These are phyloP conservation scores for Orthosia gracilis DNA, from an alignment of 2,888 invertebrate genomes.

Conservation along the genomic window DNA sequence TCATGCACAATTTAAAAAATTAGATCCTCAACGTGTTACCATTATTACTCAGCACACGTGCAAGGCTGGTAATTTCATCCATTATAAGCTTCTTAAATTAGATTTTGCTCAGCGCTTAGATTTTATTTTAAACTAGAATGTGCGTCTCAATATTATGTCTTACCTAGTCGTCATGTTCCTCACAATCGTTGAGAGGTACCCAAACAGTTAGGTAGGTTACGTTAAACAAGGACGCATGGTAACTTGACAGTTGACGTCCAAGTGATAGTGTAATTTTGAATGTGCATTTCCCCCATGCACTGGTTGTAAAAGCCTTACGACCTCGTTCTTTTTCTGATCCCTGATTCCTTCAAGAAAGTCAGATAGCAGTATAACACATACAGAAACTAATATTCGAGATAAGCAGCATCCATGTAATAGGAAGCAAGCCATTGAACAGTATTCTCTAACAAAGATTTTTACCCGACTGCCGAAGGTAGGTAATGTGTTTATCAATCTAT, in stretches of 20 bases:
- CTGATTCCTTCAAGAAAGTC: no score
- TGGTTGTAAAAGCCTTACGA: no score
- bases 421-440: no score
- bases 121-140: conserved; percentile 13
- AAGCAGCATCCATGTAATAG: no score
- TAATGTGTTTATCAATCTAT: no score
- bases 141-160: background rate
- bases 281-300: background rate
- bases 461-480: no score
- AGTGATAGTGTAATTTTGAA: background rate
- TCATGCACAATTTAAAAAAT: conserved; percentile 22
- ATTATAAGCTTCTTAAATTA: conserved; percentile 17
- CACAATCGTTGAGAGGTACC: background rate
- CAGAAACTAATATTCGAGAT: no score
- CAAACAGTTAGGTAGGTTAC: background rate
- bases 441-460: no score
- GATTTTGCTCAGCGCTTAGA: background rate
- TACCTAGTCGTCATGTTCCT: background rate
- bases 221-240: background rate
- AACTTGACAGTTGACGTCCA: background rate
- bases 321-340: no score
- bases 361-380: no score
- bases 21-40: conserved; percentile 2
- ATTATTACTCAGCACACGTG: conserved; percentile 28
- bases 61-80: conserved; percentile 7